These are phyloP conservation scores for Pocillopora meandrina DNA, from an alignment of 92 coral and sea anemone species.

Conservation along the genomic window DNA sequence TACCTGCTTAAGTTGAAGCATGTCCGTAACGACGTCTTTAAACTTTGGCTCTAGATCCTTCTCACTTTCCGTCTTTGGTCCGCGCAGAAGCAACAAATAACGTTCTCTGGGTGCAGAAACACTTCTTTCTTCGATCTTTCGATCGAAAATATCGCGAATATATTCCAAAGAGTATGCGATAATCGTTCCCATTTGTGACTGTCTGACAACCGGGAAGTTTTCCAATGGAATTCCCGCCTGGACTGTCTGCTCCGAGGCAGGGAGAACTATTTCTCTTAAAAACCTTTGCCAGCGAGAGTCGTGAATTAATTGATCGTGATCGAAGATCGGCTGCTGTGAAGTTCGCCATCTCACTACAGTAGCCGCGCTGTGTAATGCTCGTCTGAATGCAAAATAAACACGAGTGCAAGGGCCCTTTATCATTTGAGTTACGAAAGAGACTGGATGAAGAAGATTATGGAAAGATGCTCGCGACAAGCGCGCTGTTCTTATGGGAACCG, in stretches of 20 bases:
- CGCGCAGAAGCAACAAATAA: slow-evolving; percentile 83
- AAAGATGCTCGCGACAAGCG: background rate
- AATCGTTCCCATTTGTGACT: slow-evolving; percentile 77
- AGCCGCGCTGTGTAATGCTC: slow-evolving; percentile 62
- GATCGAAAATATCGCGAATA: slow-evolving; percentile 70
- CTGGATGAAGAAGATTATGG: slow-evolving; percentile 43
- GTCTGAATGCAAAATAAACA: slow-evolving; percentile 63
- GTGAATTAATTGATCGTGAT: slow-evolving; percentile 72
- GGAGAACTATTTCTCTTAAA: slow-evolving; percentile 87
- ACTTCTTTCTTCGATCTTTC: slow-evolving; percentile 34
- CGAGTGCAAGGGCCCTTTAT: slow-evolving; percentile 48
- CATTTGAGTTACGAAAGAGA: slow-evolving; percentile 64
- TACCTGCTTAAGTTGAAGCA: slow-evolving; percentile 96
- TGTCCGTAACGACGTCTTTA: slow-evolving; percentile 93
- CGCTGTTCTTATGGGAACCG: slow-evolving; percentile 34
- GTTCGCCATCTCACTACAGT: slow-evolving; percentile 78
- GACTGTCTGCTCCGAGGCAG: slow-evolving; percentile 69
- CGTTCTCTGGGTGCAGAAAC: slow-evolving; percentile 68
- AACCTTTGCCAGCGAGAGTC: slow-evolving; percentile 86
- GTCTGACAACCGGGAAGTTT: slow-evolving; percentile 85
- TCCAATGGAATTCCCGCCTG: slow-evolving; percentile 76
- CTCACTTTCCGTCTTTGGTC: slow-evolving; percentile 68
- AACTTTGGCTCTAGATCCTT: slow-evolving; percentile 76
- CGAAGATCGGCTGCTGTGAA: slow-evolving; percentile 55
- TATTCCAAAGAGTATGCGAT: slow-evolving; percentile 90